These are phyloP conservation scores for Caenorhabditis sp. DNA, from an alignment of 2,888 invertebrate species.

Conservation along the genomic window DNA sequence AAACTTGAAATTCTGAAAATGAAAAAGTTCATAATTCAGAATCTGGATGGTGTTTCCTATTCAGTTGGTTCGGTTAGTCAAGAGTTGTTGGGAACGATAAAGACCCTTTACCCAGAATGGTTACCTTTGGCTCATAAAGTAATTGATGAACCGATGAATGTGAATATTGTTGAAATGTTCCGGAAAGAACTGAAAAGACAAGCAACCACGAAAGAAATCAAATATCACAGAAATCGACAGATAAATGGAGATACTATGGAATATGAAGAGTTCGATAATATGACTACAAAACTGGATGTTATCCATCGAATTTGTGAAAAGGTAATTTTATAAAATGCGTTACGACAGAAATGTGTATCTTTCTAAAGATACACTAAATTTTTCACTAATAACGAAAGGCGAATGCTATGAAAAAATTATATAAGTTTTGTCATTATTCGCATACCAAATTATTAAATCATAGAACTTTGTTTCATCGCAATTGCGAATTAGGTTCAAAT, in stretches of 20 bases:
- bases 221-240: conserved; percentile 8
- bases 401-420: too few species aligned
- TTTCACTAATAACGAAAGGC: too few species aligned
- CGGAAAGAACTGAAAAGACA: conserved; percentile 3
- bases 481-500: too few species aligned
- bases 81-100: conserved; percentile 29
- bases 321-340: too few species aligned
- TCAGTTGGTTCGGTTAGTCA: conserved; percentile 22
- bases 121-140: conserved; percentile 12
- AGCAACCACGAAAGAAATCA: conserved; percentile 8
- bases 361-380: too few species aligned
- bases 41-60: conserved; percentile 19
- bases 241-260: neutral
- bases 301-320: conserved; percentile 14
- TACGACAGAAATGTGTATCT: too few species aligned
- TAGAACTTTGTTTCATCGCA: too few species aligned
- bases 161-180: conserved; percentile 13
- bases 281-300: conserved; percentile 3
- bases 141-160: neutral
- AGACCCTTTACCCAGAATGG: conserved; percentile 38
- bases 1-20: neutral
- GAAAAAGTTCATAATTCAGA: conserved; percentile 1
- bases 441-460: too few species aligned
- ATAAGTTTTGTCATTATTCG: too few species aligned
- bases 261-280: conserved; percentile 6